phyloP scores from a whole-genome alignment of 2,113 vertebrate genomes.

The Sturnira hondurensis region DNA sequence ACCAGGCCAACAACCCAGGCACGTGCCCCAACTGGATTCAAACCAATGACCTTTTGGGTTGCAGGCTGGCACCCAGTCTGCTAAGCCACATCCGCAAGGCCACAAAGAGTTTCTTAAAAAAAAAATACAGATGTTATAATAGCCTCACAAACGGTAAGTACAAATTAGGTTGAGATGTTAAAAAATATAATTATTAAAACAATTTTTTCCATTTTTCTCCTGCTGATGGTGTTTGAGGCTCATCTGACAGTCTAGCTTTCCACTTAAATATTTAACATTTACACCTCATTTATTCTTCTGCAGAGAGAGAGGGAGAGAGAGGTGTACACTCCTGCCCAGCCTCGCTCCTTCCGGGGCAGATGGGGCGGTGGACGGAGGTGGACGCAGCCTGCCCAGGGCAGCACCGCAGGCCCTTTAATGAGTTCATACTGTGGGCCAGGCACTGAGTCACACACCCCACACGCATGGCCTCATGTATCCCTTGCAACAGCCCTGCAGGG shows the following conservation, averaged over 20 bases:
- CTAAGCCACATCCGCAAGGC: too few relatives aligned
- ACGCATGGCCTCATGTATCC: not conserved
- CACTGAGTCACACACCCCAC: not conserved
- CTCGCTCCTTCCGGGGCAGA: not conserved
- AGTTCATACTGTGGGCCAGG: not conserved
- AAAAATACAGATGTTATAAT: not conserved
- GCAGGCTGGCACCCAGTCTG: too few relatives aligned
- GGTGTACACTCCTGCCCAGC: not conserved
- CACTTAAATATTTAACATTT: conserved; percentile 10
- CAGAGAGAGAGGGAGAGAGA: not conserved
- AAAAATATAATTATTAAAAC: not conserved
- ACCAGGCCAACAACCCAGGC: too few relatives aligned
- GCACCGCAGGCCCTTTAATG: not conserved
- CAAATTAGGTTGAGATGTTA: conserved; percentile 13
- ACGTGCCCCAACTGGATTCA: too few relatives aligned
- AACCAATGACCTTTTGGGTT: too few relatives aligned
- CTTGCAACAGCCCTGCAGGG: not conserved
- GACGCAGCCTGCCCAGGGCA: not conserved
- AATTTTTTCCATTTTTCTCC: not conserved
- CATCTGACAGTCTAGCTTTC: not conserved
- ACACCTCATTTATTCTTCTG: not conserved
- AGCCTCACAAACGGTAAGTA: not conserved
- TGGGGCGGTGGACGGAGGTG: not conserved
- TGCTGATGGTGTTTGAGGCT: not conserved
- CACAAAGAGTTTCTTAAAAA: not conserved